Percentiles rank a stretch among this genome's conserved stretches.
Conservation (phyloP, 2,113 vertebrate genomes). For the Pygoscelis adeliae region DNA sequence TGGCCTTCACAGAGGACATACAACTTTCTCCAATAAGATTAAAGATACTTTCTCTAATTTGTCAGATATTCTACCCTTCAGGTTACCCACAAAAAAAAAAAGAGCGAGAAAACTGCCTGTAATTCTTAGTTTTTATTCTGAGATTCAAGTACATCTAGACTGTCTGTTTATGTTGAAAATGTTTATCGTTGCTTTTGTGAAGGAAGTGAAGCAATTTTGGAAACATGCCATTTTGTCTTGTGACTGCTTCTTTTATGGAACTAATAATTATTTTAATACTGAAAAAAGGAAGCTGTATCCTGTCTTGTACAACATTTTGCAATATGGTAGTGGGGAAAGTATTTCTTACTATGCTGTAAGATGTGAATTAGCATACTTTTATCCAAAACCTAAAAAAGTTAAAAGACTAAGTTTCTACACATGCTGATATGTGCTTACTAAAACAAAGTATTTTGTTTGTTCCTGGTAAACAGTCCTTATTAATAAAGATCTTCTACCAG, state of each 20-base stretch:
- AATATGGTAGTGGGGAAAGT: background rate
- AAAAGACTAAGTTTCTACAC: background rate
- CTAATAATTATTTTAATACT: background rate
- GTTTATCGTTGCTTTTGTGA: background rate
- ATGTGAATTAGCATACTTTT: background rate
- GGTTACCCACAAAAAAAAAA: background rate
- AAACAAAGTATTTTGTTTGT: background rate
- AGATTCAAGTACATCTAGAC: background rate
- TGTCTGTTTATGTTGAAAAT: background rate
- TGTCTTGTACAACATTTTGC: background rate
- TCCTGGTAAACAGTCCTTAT: background rate
- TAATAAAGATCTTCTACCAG: background rate
- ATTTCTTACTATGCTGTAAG: background rate
- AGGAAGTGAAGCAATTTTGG: constrained; percentile 8
- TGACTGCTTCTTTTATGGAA: background rate
- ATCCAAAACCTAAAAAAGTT: background rate
- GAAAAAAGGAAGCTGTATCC: background rate
- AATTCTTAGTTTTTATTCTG: background rate
- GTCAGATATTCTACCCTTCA: background rate
- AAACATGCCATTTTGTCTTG: background rate
- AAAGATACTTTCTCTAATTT: background rate
- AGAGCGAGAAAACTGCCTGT: background rate
- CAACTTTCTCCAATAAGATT: background rate
- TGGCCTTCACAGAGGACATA: background rate
- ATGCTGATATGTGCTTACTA: background rate